Evolutionary conservation across 2,888 invertebrate species (phyloP), one percentile per base, ranked within the genome.

Genomic region (Aleiodes alternator): DNA sequence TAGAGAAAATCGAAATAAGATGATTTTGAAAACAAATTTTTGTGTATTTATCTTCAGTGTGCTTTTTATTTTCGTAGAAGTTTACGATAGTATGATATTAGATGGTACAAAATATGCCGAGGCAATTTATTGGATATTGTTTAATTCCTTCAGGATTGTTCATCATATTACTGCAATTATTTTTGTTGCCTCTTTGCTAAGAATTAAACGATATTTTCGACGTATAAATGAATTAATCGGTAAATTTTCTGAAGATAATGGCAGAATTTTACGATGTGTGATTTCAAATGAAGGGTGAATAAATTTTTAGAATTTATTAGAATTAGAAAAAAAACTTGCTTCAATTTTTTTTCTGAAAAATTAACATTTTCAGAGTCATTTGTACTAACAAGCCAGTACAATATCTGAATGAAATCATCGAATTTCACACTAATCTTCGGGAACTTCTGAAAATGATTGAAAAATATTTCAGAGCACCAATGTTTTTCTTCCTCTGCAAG

Each of bases 391-490:
- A 9, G 0, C 2, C 43, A 8, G 43, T 43, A 9, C 0, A 43
- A 43, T 43, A 43, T 43, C 11, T 43, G 0, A 43, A 43, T 9
- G 43, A 43, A 43, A 43, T 43, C 1, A 43, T 43, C 6, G 9
- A 43, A 9, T 3, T 9, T 43, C 43, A 43, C 29, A 9, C 3
- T 11, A 14, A 31, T 57, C 29, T 57, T 57, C 57, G 57, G 16
- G 5, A 29, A 5, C 57, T 57, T 57, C 11, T 57, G 11, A 31
- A 29, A 57, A 29, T 31, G 5, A 31, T 57, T 4, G 57, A 57
- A 2, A 57, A 31, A 11, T 57, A 57, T 57, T 57, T 57, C 12
- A 29, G 57, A 57, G 31, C 9, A 16, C 57, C 57, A 9, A 57
- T 57, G 9, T 57, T 57, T 2, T 57, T 57, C 31, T 57, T 57